Evolutionary conservation across 2,888 invertebrate species (phyloP).

Genomic region (Philereme vetulata): DNA sequence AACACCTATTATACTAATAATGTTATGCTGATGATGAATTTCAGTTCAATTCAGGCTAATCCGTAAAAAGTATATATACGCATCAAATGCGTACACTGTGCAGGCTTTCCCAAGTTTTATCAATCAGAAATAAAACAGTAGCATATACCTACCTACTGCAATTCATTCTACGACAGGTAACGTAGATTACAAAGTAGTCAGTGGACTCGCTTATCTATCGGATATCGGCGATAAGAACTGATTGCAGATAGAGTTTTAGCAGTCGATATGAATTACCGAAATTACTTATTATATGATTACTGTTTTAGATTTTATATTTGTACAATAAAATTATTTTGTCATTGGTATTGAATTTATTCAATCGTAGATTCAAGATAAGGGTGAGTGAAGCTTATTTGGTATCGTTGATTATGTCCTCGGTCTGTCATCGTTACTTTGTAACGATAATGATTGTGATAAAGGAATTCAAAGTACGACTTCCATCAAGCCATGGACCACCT

Average conservation of each 20-base stretch:
- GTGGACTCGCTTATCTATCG: conserved; percentile 1
- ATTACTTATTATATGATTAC: conserved; percentile 19
- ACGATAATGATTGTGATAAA: too few species aligned
- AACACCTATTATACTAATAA: too few species aligned
- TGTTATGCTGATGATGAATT: background rate
- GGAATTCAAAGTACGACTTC: too few species aligned
- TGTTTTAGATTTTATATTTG: conserved; percentile 25
- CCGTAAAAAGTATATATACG: background rate
- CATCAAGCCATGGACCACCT: too few species aligned
- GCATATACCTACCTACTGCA: background rate
- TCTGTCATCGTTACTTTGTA: too few species aligned
- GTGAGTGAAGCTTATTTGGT: background rate
- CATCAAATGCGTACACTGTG: background rate
- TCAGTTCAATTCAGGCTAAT: background rate
- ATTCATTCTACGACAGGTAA: conserved; percentile 3
- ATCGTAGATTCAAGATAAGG: background rate
- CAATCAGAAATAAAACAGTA: conserved; percentile 1
- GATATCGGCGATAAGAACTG: conserved; percentile 41
- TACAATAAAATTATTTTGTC: conserved; percentile 14
- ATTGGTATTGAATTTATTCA: background rate
- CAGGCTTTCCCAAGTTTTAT: background rate
- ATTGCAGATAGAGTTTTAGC: conserved; percentile 43
- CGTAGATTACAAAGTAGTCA: conserved; percentile 10
- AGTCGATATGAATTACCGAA: conserved; percentile 21
- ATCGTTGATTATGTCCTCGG: background rate